A percentile compares a stretch with the other conserved stretches of the same genome.
phyloP scores from a whole-genome alignment of 2,888 invertebrate species.

The Clitarchus hookeri region DNA sequence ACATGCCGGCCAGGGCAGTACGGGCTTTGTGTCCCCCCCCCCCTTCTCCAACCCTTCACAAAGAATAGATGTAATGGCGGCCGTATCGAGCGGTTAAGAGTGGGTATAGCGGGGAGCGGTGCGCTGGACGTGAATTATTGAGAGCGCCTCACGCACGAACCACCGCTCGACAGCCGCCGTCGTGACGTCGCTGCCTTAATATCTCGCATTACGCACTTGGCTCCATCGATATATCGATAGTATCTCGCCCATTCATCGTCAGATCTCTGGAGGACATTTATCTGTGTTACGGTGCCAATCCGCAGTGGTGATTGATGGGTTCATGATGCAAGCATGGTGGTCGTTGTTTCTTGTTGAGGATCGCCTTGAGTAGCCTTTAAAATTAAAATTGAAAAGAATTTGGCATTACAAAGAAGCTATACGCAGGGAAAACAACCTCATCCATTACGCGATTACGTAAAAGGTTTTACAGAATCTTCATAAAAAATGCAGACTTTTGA shows the following conservation, averaged over 20 bases:
- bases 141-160: constrained; percentile 1
- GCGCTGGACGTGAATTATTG: not conserved
- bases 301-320: too few relatives aligned
- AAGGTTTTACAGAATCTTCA: too few relatives aligned
- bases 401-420: too few relatives aligned
- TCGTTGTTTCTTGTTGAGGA: too few relatives aligned
- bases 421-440: too few relatives aligned
- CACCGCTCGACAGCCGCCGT: not conserved
- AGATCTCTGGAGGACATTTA: not conserved
- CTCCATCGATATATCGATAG: not conserved
- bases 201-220: not conserved
- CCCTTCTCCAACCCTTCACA: not conserved
- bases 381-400: too few relatives aligned
- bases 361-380: too few relatives aligned
- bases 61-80: constrained; percentile 2
- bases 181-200: constrained; percentile 3
- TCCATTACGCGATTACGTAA: too few relatives aligned
- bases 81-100: constrained; percentile 6
- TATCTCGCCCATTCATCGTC: not conserved
- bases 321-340: too few relatives aligned
- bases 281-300: not conserved
- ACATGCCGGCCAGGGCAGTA: not conserved
- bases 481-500: too few relatives aligned
- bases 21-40: not conserved
- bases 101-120: not conserved